Percentiles rank a stretch among this genome's conserved stretches.
These are phyloP conservation scores for Drosophila azteca DNA, from an alignment of 1,140 invertebrate genomes.

Conservation along the genomic window DNA sequence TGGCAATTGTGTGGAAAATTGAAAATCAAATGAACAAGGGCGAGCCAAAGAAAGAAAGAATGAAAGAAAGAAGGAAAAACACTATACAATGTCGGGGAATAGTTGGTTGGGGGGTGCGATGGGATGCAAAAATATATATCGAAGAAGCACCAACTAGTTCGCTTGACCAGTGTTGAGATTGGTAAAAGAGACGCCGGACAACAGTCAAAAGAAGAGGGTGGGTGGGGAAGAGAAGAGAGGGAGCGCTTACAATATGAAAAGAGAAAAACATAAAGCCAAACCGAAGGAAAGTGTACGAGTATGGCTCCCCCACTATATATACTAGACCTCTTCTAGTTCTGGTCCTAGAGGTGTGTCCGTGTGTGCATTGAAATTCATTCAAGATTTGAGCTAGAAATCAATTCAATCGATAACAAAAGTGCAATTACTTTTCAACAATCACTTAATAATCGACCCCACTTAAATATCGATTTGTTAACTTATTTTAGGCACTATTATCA, in stretches of 20 bases:
- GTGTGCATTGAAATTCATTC: neutral
- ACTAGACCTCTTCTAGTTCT: neutral
- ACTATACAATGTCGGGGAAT: slow-evolving; percentile 49
- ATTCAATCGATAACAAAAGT: neutral
- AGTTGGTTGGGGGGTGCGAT: neutral
- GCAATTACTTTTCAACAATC: neutral
- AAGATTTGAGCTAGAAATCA: neutral
- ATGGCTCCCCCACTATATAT: slow-evolving; percentile 12
- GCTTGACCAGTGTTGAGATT: slow-evolving; percentile 61
- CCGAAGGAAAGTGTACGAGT: slow-evolving; percentile 9
- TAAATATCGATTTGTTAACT: too few relatives aligned
- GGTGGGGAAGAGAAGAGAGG: slow-evolving; percentile 3
- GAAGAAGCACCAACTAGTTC: slow-evolving; percentile 39
- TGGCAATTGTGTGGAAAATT: slow-evolving; percentile 79
- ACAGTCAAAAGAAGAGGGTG: too few relatives aligned
- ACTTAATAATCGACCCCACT: neutral
- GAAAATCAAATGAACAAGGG: slow-evolving; percentile 71
- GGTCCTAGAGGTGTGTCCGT: slow-evolving; percentile 15
- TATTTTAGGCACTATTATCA: too few relatives aligned
- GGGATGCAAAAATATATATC: slow-evolving; percentile 65
- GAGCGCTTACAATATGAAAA: slow-evolving; percentile 24
- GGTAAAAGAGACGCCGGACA: slow-evolving; percentile 9
- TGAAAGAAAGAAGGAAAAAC: neutral
- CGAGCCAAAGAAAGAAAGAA: slow-evolving; percentile 10
- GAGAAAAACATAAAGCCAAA: slow-evolving; percentile 32